phyloP scores from a whole-genome alignment of 2,113 vertebrate species.

The Lynx canadensis region DNA sequence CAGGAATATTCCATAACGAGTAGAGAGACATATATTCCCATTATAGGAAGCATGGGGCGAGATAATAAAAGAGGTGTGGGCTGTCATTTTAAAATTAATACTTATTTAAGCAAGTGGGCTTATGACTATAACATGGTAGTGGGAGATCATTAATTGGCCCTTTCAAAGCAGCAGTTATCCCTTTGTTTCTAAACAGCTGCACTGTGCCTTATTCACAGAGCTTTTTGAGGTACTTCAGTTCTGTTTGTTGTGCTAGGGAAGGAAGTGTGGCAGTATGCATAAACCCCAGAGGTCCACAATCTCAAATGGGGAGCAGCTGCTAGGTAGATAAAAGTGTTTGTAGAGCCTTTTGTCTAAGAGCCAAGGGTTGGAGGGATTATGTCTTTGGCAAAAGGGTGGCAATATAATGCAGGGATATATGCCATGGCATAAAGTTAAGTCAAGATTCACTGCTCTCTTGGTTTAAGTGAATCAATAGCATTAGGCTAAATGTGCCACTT shows the following conservation, averaged over 20 bases:
- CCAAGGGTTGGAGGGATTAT: neutral
- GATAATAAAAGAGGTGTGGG: neutral
- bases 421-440: neutral
- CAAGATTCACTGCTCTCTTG: constrained; percentile 36
- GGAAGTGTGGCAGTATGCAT: neutral
- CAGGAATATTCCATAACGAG: neutral
- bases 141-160: neutral
- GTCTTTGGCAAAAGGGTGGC: constrained; percentile 35
- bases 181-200: neutral
- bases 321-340: constrained; percentile 5
- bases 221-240: neutral
- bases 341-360: neutral
- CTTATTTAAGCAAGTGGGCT: neutral
- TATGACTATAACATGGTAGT: neutral
- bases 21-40: neutral
- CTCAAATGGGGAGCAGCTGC: constrained; percentile 42
- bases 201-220: neutral
- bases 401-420: neutral
- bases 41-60: neutral
- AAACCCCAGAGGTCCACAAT: neutral
- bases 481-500: constrained; percentile 37
- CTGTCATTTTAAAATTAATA: constrained; percentile 25
- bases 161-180: neutral
- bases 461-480: constrained; percentile 45
- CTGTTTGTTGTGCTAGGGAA: neutral